phyloP scores from a whole-genome alignment of 2,113 vertebrate species.

The Herpetotheres cachinnans region DNA sequence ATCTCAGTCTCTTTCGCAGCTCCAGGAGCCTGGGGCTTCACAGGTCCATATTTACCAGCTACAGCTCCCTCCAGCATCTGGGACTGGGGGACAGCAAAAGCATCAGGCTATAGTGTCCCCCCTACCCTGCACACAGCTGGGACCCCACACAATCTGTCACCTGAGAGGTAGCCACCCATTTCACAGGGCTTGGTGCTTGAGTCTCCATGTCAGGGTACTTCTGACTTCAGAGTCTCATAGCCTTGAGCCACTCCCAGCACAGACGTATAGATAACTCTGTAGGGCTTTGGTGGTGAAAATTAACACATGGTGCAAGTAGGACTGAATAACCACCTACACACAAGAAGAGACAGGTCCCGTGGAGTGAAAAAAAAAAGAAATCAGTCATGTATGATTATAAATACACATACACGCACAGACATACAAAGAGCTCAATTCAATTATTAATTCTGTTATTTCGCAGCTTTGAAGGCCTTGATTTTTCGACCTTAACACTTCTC shows the following conservation, averaged over 20 bases:
- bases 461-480: neutral
- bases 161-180: neutral
- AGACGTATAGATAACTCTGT: neutral
- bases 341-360: neutral
- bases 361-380: neutral
- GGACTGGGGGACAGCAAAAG: neutral
- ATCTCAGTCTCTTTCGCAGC: neutral
- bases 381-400: neutral
- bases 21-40: neutral
- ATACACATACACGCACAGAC: neutral
- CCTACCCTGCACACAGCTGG: neutral
- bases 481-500: neutral
- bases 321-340: neutral
- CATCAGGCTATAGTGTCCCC: neutral
- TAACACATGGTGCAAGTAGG: neutral
- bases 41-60: neutral
- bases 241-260: neutral
- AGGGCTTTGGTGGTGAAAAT: neutral
- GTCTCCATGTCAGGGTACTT: neutral
- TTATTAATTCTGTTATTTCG: conserved; percentile 20
- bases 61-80: neutral
- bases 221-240: neutral
- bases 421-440: neutral
- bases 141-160: neutral
- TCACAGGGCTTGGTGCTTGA: neutral